Evolutionary conservation across 1,140 invertebrate species (phyloP).

Genomic region (Pemphigus obesinymphae): DNA sequence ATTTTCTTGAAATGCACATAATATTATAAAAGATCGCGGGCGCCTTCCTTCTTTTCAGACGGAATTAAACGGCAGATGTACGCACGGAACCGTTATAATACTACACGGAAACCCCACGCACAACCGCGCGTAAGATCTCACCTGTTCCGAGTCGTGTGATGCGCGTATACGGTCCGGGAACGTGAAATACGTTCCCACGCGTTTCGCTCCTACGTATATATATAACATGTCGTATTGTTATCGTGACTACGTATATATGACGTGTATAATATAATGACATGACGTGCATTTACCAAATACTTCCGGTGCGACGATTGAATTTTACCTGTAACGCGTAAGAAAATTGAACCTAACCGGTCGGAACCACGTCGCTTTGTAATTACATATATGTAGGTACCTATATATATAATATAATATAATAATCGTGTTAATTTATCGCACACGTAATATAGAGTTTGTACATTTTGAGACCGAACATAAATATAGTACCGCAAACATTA

Average conservation of each 20-base stretch:
- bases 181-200: conserved; percentile 26
- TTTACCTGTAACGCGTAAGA: background rate
- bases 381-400: background rate
- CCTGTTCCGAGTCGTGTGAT: background rate
- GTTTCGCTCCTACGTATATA: background rate
- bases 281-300: background rate
- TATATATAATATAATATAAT: too few relatives aligned
- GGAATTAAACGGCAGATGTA: conserved; percentile 31
- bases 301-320: background rate
- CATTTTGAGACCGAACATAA: too few relatives aligned
- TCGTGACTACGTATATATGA: too few relatives aligned
- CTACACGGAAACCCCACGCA: background rate
- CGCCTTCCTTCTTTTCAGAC: conserved; percentile 1
- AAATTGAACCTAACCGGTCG: background rate
- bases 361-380: background rate
- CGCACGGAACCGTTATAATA: conserved; percentile 11
- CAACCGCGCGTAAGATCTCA: background rate
- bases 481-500: too few relatives aligned
- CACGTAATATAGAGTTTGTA: too few relatives aligned
- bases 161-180: background rate
- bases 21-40: background rate
- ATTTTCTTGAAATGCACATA: background rate
- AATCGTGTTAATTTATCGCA: too few relatives aligned
- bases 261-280: background rate
- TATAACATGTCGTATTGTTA: too few relatives aligned